phyloP scores from a whole-genome alignment of 53 echinoderm and acorn worm species.

The Echinarachnius parma region DNA sequence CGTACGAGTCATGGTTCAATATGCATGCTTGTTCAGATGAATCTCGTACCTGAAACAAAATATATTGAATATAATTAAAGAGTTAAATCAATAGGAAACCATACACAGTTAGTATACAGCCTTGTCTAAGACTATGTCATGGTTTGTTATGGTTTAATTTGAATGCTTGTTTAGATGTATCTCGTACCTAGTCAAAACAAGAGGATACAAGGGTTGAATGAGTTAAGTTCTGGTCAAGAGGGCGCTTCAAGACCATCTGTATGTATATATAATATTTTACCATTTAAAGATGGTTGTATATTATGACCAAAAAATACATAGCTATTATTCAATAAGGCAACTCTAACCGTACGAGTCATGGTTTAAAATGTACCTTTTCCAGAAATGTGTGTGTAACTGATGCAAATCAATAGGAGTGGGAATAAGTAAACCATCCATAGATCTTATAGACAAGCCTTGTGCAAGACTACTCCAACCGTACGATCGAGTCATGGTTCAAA shows the following conservation, averaged over 20 bases:
- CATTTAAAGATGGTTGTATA: too few species aligned
- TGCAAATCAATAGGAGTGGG: not conserved
- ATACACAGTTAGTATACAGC: too few species aligned
- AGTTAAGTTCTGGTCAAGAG: too few species aligned
- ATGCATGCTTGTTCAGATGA: constrained; percentile 83
- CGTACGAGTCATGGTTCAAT: constrained; percentile 92
- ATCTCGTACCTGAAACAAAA: constrained; percentile 60
- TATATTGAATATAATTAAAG: not conserved
- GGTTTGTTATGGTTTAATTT: constrained; percentile 91
- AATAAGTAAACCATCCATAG: not conserved
- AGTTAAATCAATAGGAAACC: not conserved
- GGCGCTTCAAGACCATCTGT: too few species aligned
- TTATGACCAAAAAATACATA: too few species aligned
- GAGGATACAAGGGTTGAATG: not conserved
- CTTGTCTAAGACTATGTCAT: constrained; percentile 91
- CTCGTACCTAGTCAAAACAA: constrained; percentile 56
- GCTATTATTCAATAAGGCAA: too few species aligned
- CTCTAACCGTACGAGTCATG: constrained; percentile 97
- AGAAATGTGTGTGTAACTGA: constrained; percentile 71
- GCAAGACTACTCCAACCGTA: constrained; percentile 96
- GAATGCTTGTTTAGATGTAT: constrained; percentile 78
- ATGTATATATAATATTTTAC: too few species aligned
- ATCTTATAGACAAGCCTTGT: too few species aligned
- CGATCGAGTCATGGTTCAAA: constrained; percentile 90
- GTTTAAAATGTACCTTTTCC: constrained; percentile 81